Conservation (phyloP, 1,140 invertebrate species). For the Callitettix versicolor region DNA sequence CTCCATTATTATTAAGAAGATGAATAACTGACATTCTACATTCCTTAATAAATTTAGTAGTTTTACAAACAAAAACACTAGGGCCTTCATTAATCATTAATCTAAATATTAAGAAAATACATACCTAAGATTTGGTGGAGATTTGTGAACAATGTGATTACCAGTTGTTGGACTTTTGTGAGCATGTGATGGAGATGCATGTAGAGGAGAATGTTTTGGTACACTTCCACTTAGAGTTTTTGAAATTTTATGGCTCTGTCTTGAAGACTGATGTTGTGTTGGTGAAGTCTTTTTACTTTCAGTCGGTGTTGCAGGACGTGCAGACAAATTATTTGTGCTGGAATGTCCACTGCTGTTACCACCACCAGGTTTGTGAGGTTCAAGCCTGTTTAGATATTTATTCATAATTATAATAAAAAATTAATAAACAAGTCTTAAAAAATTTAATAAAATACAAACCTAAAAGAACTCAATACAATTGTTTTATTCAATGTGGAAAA, state of each 20-base stretch:
- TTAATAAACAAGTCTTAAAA: not conserved
- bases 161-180: slow-evolving; percentile 40
- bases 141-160: slow-evolving; percentile 21
- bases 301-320: slow-evolving; percentile 17
- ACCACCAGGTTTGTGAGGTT: slow-evolving; percentile 33
- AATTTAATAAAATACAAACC: not conserved
- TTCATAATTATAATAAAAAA: slow-evolving; percentile 12
- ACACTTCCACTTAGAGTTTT: slow-evolving; percentile 21
- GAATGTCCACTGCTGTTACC: not conserved
- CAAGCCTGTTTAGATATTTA: slow-evolving; percentile 31
- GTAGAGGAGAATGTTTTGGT: slow-evolving; percentile 40
- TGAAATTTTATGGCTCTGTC: slow-evolving; percentile 5
- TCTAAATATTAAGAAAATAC: too few relatives aligned
- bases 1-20: too few relatives aligned
- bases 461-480: too few relatives aligned
- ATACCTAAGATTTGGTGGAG: slow-evolving; percentile 9
- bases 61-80: too few relatives aligned
- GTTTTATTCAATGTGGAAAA: too few relatives aligned
- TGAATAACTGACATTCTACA: too few relatives aligned
- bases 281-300: slow-evolving; percentile 21
- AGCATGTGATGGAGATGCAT: slow-evolving; percentile 37
- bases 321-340: slow-evolving; percentile 10
- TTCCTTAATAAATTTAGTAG: too few relatives aligned
- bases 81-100: too few relatives aligned
- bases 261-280: slow-evolving; percentile 7